Evolutionary conservation across 2,888 invertebrate species (phyloP), one percentile per base, ranked within the genome.

Genomic region (Lordiphosa andalusiaca): DNA sequence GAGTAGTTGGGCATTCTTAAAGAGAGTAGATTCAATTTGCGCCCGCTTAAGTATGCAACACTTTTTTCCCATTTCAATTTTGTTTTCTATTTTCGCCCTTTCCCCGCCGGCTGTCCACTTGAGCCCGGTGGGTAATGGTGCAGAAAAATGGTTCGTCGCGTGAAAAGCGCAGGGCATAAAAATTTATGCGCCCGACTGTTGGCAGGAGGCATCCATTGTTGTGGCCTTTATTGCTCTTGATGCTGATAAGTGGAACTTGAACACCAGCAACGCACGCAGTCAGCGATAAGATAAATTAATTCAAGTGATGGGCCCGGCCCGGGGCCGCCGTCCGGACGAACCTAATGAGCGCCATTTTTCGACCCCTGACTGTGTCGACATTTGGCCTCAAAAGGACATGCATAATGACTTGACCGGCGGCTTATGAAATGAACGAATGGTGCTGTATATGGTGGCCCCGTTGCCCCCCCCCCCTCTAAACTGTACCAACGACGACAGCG

Each of bases 231-330:
- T 52, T 58, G 58, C 51, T 53, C 66, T 61, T 73, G 63, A 62
- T 64, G 71, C 59, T 73, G 73, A 69, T 77, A 84, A 78, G 84
- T 78, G 78, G 75, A 70, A 70, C 78, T 78, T 60, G 66, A 74
- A 64, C 78, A 74, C 70, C 82, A 84, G 77, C 78, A 78, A 73
- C 69, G 84, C 84, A 73, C 63, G 76, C 73, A 76, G 48, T 69
- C 36, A 49, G 55, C 67, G 61, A 73, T 74, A 82, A 77, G 82
- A 77, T 78, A 82, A 80, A 84, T 84, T 84, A 72, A 84, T 84
- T 77, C 78, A 82, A 78, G 62, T 63, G 44, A 63, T 44, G 38
- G 53, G 51, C 44, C 19, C 19, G 55, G 36, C 56, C 49, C 49
- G 44, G 54, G 51, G 23, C 50, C 53, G 35, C 30, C 9, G 55